Percentiles rank a stretch among this genome's conserved stretches.
Evolutionary conservation across 2,113 vertebrate genomes (phyloP).

Genomic region (Varanus salvator): DNA sequence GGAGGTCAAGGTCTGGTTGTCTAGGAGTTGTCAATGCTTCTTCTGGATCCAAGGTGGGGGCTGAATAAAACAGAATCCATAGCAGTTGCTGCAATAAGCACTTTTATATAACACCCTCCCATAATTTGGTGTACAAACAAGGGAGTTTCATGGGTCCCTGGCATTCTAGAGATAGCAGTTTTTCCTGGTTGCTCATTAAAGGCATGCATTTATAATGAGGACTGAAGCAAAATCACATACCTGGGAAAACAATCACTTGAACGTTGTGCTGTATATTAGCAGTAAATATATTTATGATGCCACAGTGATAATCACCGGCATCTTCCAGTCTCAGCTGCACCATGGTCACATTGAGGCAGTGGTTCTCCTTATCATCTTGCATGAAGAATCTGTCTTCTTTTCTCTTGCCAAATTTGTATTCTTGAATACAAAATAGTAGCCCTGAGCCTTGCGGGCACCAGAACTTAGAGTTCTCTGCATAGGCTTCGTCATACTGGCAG

Average conservation of each 20-base stretch:
- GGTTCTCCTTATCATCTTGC: neutral
- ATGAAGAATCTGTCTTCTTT: constrained; percentile 49
- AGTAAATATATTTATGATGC: too few species aligned
- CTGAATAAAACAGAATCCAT: neutral
- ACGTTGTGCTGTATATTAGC: rapidly evolving
- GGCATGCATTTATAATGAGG: neutral
- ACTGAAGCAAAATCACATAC: too few species aligned
- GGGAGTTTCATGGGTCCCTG: neutral
- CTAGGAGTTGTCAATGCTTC: neutral
- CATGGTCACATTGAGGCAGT: neutral
- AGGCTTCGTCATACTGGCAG: constrained; percentile 42
- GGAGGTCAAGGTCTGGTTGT: neutral
- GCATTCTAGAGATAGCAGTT: neutral
- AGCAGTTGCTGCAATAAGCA: too few species aligned
- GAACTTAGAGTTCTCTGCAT: constrained; percentile 38
- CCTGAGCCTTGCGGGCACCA: too few species aligned
- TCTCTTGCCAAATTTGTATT: rapidly evolving
- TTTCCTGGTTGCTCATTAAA: too few species aligned
- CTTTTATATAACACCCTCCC: neutral
- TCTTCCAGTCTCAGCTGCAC: rapidly evolving
- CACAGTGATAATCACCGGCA: neutral
- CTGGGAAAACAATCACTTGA: too few species aligned
- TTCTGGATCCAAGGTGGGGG: neutral
- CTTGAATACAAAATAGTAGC: too few species aligned
- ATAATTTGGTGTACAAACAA: neutral